A percentile compares a stretch with the other conserved stretches of the same genome.
These are phyloP conservation scores for Dendrocopos noguchii DNA, from an alignment of 2,113 vertebrate species.

Conservation along the genomic window DNA sequence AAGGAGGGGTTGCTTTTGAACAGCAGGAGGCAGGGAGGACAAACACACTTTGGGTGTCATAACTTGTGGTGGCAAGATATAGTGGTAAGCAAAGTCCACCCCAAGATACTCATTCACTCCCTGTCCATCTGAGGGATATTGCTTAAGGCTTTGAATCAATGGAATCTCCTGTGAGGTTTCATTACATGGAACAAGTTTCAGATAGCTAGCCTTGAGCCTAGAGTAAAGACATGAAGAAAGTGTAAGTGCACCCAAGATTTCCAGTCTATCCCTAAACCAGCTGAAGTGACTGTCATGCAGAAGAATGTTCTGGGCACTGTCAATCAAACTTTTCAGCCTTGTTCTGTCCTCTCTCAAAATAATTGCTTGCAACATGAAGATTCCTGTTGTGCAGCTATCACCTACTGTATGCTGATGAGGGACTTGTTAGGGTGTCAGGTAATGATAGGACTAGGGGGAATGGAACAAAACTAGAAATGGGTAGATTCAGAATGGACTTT, in stretches of 20 bases:
- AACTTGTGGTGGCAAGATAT: not conserved
- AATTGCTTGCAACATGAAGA: accelerated
- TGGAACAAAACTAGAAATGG: too few relatives aligned
- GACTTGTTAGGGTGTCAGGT: too few relatives aligned
- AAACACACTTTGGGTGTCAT: not conserved
- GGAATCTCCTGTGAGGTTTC: not conserved
- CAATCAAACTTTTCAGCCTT: not conserved
- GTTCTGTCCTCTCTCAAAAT: not conserved
- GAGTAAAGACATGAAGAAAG: not conserved
- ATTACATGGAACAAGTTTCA: not conserved
- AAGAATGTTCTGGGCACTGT: not conserved
- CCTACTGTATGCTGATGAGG: too few relatives aligned
- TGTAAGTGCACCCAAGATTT: not conserved
- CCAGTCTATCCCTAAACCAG: not conserved
- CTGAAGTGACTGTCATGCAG: not conserved
- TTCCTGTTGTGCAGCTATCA: not conserved
- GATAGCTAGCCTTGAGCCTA: not conserved
- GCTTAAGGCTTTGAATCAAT: not conserved
- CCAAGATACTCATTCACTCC: not conserved
- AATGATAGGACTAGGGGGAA: too few relatives aligned
- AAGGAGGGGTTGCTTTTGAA: not conserved
- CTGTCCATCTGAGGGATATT: not conserved
- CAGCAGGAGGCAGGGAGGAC: not conserved
- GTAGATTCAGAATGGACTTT: too few relatives aligned
- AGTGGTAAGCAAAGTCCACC: not conserved